Evolutionary conservation across 1,140 invertebrate genomes (phyloP), one percentile per base, ranked within the genome.

Genomic region (Melanaphis sacchari): DNA sequence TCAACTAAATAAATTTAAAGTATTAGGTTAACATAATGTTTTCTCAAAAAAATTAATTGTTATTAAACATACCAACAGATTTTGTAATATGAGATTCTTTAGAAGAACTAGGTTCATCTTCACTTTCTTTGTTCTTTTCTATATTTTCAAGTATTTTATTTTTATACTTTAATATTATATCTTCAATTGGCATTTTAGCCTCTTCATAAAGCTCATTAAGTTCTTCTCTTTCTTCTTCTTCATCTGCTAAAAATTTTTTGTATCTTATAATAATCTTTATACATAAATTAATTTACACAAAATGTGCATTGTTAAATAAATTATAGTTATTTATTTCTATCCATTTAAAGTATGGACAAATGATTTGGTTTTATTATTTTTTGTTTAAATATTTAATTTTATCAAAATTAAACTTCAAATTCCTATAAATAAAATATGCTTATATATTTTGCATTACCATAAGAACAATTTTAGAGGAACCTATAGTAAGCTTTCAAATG

Each of bases 101-200:
- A 38, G 92, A 94, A 52, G 91, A 76, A 0, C 91, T 46, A 36
- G 91, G 91, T 84, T 82, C 66, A 66, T 76, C 54, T 84, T 90
- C 31, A 93, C 54, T 31, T 43, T 91, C 43, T 43, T 85, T 24
- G 0, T 76, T n/a, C 31, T 24, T 26, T 18, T 91, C 66, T 0
- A 36, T 36, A 5, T 66, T 43, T 41, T 24, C 36, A 11, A 94
- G 5, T 43, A 91, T 93, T 89, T 90, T 94, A 41, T 91, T 94
- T 89, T 94, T 93, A 94, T 97, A 97, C 94, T 96, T 97, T 36
- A 96, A 96, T 94, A 98, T 96, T 8, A 98, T 95, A 94, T 97
- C 96, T 94, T 97, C 97, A 84, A 99, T 95, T 43, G 98, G 98
- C 96, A 98, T 98, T 85, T 96, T 95, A 31, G 98, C 98, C 95